Conservation (phyloP, 64 coral and sea anemone genomes). For the Anthopleura sola region DNA sequence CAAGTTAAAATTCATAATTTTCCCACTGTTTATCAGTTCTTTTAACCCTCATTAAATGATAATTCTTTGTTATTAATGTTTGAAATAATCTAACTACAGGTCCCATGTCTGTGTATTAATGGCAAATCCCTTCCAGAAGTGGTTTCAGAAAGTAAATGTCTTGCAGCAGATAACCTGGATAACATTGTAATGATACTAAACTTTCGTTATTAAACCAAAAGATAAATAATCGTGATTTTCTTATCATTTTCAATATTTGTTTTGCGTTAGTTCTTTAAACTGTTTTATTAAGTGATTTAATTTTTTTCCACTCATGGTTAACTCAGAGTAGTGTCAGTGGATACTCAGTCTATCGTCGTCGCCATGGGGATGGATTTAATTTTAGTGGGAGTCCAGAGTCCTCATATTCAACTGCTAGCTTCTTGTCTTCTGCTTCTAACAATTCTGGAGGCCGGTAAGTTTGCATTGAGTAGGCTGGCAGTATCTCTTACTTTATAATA, state of each 20-base stretch:
- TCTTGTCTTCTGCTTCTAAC: slow-evolving; percentile 62
- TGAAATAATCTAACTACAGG: slow-evolving; percentile 40
- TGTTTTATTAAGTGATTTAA: background rate
- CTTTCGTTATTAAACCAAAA: background rate
- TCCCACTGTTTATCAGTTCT: too few species aligned
- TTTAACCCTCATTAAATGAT: too few species aligned
- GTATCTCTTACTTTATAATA: background rate
- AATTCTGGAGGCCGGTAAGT: slow-evolving; percentile 69
- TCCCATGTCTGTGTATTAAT: slow-evolving; percentile 87
- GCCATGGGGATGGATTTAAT: slow-evolving; percentile 21
- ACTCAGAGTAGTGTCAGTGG: slow-evolving; percentile 85
- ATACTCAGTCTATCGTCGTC: slow-evolving; percentile 30
- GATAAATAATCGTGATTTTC: background rate
- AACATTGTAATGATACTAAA: slow-evolving; percentile 78
- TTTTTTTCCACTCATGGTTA: background rate
- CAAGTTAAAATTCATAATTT: too few species aligned
- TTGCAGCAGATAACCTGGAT: slow-evolving; percentile 60
- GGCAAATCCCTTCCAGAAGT: slow-evolving; percentile 66
- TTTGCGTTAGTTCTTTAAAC: background rate
- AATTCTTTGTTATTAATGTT: background rate
- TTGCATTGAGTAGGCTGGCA: background rate
- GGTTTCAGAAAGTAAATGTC: slow-evolving; percentile 1
- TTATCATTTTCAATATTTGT: background rate
- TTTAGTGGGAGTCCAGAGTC: slow-evolving; percentile 84
- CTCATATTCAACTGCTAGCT: slow-evolving; percentile 68